These are phyloP conservation scores for Nephrotoma flavescens DNA, from an alignment of 2,888 invertebrate genomes.

Conservation along the genomic window DNA sequence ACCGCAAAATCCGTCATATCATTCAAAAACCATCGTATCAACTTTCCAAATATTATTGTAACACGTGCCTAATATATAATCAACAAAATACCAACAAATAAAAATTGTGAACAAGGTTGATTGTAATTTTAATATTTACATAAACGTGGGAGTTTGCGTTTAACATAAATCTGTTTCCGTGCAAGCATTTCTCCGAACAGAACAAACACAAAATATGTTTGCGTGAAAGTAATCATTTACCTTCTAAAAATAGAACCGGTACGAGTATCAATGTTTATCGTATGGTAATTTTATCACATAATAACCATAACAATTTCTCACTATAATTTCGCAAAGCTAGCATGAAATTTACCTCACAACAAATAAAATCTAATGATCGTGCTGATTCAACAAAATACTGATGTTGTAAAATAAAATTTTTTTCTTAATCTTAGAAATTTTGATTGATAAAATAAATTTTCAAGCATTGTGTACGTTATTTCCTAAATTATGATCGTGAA, in stretches of 20 bases:
- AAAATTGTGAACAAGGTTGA: background rate
- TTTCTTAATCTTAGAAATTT: background rate
- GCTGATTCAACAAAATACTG: background rate
- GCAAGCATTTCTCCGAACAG: background rate
- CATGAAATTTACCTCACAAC: background rate
- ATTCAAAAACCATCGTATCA: too few species aligned
- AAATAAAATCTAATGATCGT: background rate
- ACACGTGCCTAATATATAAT: too few species aligned
- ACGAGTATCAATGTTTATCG: background rate
- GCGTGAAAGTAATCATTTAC: background rate
- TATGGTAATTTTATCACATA: background rate
- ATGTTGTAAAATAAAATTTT: background rate
- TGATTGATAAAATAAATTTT: background rate
- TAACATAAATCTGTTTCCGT: background rate
- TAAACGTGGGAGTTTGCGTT: background rate
- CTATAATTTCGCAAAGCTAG: background rate
- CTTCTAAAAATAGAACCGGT: background rate
- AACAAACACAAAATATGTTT: background rate
- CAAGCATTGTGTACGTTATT: background rate
- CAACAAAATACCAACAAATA: too few species aligned
- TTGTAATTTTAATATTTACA: background rate
- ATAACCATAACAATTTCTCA: background rate
- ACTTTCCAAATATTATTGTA: too few species aligned
- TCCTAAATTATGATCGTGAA: too few species aligned
- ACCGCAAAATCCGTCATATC: too few species aligned